Percentiles rank a stretch among this genome's conserved stretches.
These are phyloP conservation scores for Phylloscopus collybita DNA, from an alignment of 2,797 vertebrate genomes.

Conservation along the genomic window DNA sequence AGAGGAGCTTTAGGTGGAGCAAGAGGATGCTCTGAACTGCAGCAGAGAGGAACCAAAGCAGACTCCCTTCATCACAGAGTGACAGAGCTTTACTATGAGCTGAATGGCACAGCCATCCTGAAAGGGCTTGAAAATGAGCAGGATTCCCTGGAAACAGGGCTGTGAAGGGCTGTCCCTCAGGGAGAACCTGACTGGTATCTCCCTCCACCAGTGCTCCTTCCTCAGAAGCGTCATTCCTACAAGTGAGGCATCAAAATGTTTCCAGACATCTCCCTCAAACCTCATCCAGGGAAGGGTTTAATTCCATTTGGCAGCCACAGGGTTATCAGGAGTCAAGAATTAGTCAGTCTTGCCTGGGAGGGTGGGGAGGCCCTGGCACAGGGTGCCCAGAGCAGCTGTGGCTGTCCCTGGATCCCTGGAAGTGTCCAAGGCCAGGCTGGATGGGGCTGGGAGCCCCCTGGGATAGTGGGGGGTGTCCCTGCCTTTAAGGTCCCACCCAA, in stretches of 20 bases:
- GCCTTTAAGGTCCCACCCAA: not conserved
- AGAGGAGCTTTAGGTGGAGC: not conserved
- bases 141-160: rapidly evolving
- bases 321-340: not conserved
- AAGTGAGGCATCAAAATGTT: not conserved
- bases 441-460: rapidly evolving
- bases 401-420: not conserved
- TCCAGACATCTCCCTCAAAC: not conserved
- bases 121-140: not conserved
- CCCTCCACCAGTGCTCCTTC: not conserved
- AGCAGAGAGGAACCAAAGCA: not conserved
- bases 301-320: not conserved
- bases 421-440: not conserved
- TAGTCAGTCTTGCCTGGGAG: rapidly evolving
- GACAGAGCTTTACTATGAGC: not conserved
- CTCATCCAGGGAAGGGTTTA: not conserved
- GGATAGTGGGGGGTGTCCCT: not conserved
- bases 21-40: not conserved
- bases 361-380: not conserved
- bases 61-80: not conserved
- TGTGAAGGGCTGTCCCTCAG: not conserved
- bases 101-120: not conserved
- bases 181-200: rapidly evolving
- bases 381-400: not conserved
- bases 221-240: rapidly evolving